Conservation (phyloP, 1,140 invertebrate genomes). For the Drosophila nannoptera region DNA sequence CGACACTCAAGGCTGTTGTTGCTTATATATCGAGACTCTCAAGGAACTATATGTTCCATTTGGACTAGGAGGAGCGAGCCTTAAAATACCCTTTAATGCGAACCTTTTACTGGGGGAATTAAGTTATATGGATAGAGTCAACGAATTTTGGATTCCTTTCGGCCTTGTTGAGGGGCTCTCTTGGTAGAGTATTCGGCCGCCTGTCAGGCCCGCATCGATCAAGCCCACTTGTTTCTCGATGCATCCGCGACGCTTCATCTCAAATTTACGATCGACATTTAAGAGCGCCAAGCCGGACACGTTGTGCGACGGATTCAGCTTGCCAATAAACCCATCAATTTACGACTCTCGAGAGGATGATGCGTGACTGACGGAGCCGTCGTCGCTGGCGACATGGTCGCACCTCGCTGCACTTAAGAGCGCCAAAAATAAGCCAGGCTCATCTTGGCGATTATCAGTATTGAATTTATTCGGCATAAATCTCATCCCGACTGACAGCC, state of each 20-base stretch:
- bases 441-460: constrained; percentile 63
- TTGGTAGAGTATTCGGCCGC: not conserved
- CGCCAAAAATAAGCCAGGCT: constrained; percentile 68
- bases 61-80: no score
- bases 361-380: constrained; percentile 55
- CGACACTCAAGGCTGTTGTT: not conserved
- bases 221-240: constrained; percentile 24
- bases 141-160: no score
- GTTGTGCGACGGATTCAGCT: constrained; percentile 22
- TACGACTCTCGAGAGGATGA: constrained; percentile 43
- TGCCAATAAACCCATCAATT: constrained; percentile 64
- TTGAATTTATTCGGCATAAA: constrained; percentile 59
- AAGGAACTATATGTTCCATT: not conserved
- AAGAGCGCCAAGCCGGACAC: constrained; percentile 48
- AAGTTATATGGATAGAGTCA: no score
- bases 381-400: constrained; percentile 21
- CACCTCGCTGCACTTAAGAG: constrained; percentile 55
- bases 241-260: constrained; percentile 25
- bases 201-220: constrained; percentile 2
- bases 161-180: no score
- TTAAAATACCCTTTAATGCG: no score
- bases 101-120: no score
- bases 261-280: constrained; percentile 56
- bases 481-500: constrained; percentile 27
- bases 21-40: not conserved